A percentile compares a stretch with the other conserved stretches of the same genome.
Conservation (phyloP, 1,140 invertebrate species). For the Rhopalosiphum padi region DNA sequence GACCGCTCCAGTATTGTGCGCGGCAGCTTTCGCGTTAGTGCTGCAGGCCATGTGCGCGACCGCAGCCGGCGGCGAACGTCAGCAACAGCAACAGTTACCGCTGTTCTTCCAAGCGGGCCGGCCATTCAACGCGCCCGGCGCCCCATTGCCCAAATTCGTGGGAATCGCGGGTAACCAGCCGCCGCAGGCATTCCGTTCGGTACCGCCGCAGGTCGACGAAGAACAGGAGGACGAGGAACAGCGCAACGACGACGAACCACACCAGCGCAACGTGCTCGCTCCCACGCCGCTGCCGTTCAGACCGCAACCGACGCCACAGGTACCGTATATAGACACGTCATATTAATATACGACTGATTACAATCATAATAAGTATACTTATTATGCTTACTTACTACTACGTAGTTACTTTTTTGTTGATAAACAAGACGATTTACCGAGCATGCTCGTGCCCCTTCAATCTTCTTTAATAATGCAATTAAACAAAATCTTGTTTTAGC, state of each 20-base stretch:
- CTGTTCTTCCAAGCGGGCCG: constrained; percentile 40
- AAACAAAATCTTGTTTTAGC: too few species aligned
- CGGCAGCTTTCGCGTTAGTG: neutral
- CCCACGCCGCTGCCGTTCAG: constrained; percentile 42
- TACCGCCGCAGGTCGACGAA: constrained; percentile 44
- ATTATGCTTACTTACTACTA: too few species aligned
- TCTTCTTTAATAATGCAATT: too few species aligned
- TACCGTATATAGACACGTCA: neutral
- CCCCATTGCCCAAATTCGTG: constrained; percentile 48
- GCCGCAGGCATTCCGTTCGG: constrained; percentile 32
- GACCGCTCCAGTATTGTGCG: neutral
- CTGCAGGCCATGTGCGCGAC: neutral
- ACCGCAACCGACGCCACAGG: constrained; percentile 48
- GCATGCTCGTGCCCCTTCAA: too few species aligned
- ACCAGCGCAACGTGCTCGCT: constrained; percentile 28
- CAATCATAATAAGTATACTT: too few species aligned
- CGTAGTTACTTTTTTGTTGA: too few species aligned
- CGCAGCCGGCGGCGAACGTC: constrained; percentile 17
- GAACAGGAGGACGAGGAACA: constrained; percentile 50
- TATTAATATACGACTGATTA: neutral
- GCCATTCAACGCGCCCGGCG: constrained; percentile 50
- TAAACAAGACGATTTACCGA: too few species aligned
- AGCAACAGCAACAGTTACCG: constrained; percentile 26
- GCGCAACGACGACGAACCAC: constrained; percentile 31
- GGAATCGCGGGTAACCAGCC: constrained; percentile 27